phyloP scores from a whole-genome alignment of 2,113 vertebrate species.

The Anguilla japonica region DNA sequence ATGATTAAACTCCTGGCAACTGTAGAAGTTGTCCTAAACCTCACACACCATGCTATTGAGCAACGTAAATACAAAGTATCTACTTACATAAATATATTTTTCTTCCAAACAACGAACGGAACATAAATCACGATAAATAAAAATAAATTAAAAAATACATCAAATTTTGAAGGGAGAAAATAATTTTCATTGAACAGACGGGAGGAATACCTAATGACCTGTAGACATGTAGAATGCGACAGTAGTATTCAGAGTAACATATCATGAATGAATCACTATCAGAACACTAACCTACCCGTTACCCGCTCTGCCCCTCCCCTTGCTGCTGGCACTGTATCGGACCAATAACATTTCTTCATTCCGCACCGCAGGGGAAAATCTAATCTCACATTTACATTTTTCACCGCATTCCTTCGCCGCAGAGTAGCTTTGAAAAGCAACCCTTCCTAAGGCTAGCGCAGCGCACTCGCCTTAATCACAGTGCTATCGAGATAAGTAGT shows the following conservation, averaged over 20 bases:
- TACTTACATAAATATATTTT: background rate
- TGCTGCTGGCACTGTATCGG: background rate
- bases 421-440: background rate
- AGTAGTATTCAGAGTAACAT: background rate
- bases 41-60: background rate
- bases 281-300: background rate
- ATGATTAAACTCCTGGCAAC: background rate
- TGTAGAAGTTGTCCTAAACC: background rate
- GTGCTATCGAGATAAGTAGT: background rate
- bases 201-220: background rate
- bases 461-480: background rate
- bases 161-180: background rate
- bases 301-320: slow-evolving; percentile 3
- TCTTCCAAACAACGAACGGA: background rate
- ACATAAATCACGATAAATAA: background rate
- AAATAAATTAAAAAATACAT: background rate
- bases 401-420: slow-evolving; percentile 16
- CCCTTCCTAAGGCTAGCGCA: background rate
- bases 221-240: background rate
- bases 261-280: background rate
- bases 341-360: slow-evolving; percentile 21
- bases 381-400: slow-evolving; percentile 27
- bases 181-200: background rate
- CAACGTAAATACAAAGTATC: background rate
- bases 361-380: slow-evolving; percentile 17